Conservation (phyloP, 2,113 vertebrate species). For the Pleuronectes platessa region DNA sequence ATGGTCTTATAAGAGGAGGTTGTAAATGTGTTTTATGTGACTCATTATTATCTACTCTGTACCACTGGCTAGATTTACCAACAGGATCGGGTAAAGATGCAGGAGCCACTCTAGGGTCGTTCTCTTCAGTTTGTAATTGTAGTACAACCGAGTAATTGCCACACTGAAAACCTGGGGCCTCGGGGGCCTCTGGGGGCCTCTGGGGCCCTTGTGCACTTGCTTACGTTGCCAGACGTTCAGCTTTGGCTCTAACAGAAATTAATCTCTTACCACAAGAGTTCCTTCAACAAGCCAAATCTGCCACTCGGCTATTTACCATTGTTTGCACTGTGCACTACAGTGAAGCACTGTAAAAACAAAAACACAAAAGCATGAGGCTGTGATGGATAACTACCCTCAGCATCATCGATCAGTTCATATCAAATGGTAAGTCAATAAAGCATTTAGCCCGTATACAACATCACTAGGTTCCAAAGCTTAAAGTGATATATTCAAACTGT, state of each 20-base stretch:
- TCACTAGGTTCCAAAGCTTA: too few species aligned
- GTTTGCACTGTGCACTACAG: not conserved
- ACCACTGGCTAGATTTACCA: too few species aligned
- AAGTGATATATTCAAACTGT: not conserved
- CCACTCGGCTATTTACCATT: not conserved
- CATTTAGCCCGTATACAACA: not conserved
- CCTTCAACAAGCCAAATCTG: not conserved
- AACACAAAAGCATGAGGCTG: not conserved
- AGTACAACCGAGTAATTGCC: conserved; percentile 7
- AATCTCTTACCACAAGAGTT: conserved; percentile 7
- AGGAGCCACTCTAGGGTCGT: not conserved
- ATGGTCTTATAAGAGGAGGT: not conserved
- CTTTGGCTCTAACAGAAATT: conserved; percentile 13
- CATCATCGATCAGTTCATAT: not conserved
- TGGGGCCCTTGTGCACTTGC: not conserved
- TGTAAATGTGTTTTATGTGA: not conserved
- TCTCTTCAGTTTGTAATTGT: not conserved
- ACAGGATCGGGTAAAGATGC: not conserved
- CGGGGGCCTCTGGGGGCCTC: not conserved
- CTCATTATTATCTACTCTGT: not conserved
- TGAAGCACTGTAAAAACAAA: too few species aligned
- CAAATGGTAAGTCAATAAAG: not conserved
- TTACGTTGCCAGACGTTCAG: not conserved
- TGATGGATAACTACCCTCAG: not conserved
- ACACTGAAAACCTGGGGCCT: not conserved